Percentiles rank a stretch among this genome's conserved stretches.
phyloP scores from a whole-genome alignment of 2,797 vertebrate genomes.

The Lerista edwardsae region DNA sequence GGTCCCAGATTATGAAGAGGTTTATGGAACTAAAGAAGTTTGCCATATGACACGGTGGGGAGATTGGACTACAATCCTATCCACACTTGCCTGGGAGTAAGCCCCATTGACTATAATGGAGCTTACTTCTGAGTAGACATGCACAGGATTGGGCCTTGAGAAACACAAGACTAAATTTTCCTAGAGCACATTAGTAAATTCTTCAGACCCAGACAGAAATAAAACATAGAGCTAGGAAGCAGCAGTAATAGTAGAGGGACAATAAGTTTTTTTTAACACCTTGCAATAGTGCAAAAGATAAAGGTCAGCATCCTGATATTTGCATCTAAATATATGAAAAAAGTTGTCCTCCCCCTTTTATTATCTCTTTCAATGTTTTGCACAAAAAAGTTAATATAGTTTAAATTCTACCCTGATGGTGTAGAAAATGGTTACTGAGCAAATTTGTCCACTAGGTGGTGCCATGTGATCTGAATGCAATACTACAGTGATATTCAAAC shows the following conservation, averaged over 20 bases:
- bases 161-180: not conserved
- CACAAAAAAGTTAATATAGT: not conserved
- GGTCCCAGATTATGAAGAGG: no score
- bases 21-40: no score
- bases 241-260: not conserved
- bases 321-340: not conserved
- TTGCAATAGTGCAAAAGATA: not conserved
- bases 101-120: no score
- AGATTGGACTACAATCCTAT: no score
- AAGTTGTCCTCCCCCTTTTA: not conserved
- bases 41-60: no score
- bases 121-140: no score
- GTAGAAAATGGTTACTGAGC: not conserved
- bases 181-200: not conserved
- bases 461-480: constrained; percentile 20
- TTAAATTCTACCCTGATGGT: not conserved
- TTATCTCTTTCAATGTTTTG: no score
- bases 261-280: not conserved
- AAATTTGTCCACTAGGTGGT: constrained; percentile 59
- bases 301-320: no score
- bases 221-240: not conserved
- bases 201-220: not conserved
- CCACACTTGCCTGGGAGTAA: no score
- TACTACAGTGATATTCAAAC: no score
- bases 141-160: no score